A percentile compares a stretch with the other conserved stretches of the same genome.
These are phyloP conservation scores for Colinus virginianus DNA, from an alignment of 2,113 vertebrate genomes.

Conservation along the genomic window DNA sequence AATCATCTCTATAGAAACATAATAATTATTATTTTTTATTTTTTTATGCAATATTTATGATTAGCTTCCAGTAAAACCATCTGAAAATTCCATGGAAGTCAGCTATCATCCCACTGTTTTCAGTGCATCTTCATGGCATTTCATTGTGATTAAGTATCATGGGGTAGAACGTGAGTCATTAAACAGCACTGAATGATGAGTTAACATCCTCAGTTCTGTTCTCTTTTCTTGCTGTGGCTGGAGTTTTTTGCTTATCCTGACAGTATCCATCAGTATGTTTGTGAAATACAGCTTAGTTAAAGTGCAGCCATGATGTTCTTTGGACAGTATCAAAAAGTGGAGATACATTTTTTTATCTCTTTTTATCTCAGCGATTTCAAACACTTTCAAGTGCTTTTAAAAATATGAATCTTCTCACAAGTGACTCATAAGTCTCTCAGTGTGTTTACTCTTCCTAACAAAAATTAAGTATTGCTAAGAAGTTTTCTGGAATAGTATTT, in stretches of 20 bases:
- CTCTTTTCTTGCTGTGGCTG: not conserved
- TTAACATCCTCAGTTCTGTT: not conserved
- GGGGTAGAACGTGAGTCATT: constrained; percentile 38
- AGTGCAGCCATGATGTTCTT: not conserved
- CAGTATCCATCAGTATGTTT: not conserved
- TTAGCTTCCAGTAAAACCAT: not conserved
- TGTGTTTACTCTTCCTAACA: not conserved
- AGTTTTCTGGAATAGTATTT: constrained; percentile 4
- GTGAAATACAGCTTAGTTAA: not conserved
- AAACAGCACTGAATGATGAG: not conserved
- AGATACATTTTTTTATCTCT: not conserved
- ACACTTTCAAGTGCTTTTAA: not conserved
- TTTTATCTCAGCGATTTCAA: not conserved
- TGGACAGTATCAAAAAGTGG: not conserved
- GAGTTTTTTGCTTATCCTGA: not conserved
- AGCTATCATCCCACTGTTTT: not conserved
- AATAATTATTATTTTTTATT: not conserved
- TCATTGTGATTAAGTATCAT: constrained; percentile 53
- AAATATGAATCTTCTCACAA: not conserved
- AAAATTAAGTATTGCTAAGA: not conserved
- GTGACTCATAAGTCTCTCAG: not conserved
- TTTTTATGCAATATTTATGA: not conserved
- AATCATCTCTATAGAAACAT: not conserved
- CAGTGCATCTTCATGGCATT: not conserved
- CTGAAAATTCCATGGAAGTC: not conserved